These are phyloP conservation scores for Poecile montanus DNA, from an alignment of 2,797 vertebrate species.

Conservation along the genomic window DNA sequence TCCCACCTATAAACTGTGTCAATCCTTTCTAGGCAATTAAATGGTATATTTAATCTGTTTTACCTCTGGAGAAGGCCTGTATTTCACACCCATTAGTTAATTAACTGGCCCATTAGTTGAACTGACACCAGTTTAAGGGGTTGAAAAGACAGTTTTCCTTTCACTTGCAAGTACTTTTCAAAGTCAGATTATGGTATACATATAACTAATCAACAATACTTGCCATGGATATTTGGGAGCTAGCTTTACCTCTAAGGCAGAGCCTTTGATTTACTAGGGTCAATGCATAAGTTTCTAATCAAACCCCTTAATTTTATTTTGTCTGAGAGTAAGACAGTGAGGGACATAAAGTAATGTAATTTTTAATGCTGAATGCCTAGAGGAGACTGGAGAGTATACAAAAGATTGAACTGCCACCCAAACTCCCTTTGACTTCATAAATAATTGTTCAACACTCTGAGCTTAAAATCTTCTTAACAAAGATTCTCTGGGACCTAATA, in stretches of 20 bases:
- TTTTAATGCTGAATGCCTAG: background rate
- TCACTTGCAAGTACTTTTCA: constrained; percentile 16
- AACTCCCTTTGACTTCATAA: background rate
- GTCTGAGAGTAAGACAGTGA: background rate
- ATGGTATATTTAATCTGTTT: background rate
- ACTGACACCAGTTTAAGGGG: background rate
- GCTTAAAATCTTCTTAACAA: background rate
- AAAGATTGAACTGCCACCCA: background rate
- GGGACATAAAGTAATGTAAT: background rate
- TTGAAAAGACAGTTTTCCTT: background rate
- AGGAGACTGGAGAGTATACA: background rate
- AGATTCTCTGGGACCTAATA: background rate
- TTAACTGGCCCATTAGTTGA: constrained; percentile 34
- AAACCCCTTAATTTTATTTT: background rate
- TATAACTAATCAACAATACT: constrained; percentile 2
- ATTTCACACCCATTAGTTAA: constrained; percentile 26
- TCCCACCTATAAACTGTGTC: background rate
- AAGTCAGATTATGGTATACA: background rate
- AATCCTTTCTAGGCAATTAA: background rate
- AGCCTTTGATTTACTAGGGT: background rate
- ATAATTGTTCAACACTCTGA: background rate
- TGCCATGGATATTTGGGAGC: background rate
- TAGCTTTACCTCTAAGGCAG: background rate
- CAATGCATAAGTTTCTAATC: background rate
- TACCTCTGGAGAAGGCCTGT: background rate